Percentiles rank a stretch among this genome's conserved stretches.
These are phyloP conservation scores for Caenorhabditis afra DNA, from an alignment of 2,888 invertebrate genomes.

Conservation along the genomic window DNA sequence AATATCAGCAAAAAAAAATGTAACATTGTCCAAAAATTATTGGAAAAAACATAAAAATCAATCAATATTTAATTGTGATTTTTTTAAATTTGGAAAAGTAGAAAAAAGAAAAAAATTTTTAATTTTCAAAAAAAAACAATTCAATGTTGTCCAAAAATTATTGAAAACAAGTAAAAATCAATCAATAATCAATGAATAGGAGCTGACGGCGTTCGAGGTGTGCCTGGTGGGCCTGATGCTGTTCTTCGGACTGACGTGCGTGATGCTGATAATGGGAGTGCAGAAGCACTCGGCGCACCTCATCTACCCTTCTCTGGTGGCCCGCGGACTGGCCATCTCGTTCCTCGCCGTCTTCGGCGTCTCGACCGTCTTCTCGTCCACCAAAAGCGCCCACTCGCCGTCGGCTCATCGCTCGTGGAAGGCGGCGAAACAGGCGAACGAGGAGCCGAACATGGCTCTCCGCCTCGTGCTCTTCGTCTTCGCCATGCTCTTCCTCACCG, in stretches of 20 bases:
- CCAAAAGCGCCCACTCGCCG: slow-evolving; percentile 17
- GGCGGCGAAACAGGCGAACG: slow-evolving; percentile 9
- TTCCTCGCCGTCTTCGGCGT: slow-evolving; percentile 77
- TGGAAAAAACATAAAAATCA: too few species aligned
- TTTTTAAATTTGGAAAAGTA: too few species aligned
- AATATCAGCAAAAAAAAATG: too few species aligned
- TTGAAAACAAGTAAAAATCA: too few species aligned
- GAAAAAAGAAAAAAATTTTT: too few species aligned
- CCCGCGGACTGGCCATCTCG: slow-evolving; percentile 69
- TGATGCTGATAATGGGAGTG: slow-evolving; percentile 67
- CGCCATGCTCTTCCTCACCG: slow-evolving; percentile 72
- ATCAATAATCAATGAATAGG: too few species aligned
- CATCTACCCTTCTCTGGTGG: slow-evolving; percentile 73
- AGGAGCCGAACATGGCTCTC: slow-evolving; percentile 66
- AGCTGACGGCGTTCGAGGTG: slow-evolving; percentile 55
- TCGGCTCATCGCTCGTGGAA: slow-evolving; percentile 7
- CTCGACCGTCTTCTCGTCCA: slow-evolving; percentile 69
- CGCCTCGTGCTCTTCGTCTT: slow-evolving; percentile 74
- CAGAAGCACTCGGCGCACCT: slow-evolving; percentile 61
- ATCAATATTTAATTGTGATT: too few species aligned
- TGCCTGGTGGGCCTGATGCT: slow-evolving; percentile 64
- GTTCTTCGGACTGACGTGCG: slow-evolving; percentile 63
- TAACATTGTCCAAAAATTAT: too few species aligned
- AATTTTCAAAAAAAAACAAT: too few species aligned
- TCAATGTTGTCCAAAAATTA: too few species aligned